Conservation (phyloP, 2,888 invertebrate genomes). For the Microctonus brassicae region DNA sequence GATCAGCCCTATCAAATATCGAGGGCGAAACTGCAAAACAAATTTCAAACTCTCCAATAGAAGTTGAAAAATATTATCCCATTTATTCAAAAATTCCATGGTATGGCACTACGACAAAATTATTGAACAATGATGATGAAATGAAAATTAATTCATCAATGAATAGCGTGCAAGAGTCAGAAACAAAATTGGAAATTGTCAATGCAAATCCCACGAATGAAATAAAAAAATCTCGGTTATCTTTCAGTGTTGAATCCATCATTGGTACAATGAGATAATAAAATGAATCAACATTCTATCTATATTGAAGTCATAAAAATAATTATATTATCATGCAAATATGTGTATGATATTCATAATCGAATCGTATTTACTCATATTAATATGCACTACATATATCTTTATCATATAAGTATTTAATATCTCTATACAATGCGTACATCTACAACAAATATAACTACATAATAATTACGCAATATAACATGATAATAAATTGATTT, state of each 20-base stretch:
- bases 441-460: conserved; percentile 30
- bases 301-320: conserved; percentile 8
- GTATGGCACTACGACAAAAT: conserved; percentile 39
- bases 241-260: conserved; percentile 67
- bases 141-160: neutral
- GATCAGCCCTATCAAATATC: conserved; percentile 40
- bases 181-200: neutral
- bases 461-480: conserved; percentile 34
- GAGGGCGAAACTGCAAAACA: conserved; percentile 49
- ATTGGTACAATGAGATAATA: conserved; percentile 56
- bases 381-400: conserved; percentile 23
- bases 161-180: neutral
- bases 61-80: conserved; percentile 43
- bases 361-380: conserved; percentile 9
- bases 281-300: neutral
- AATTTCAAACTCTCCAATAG: conserved; percentile 35
- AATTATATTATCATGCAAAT: conserved; percentile 8
- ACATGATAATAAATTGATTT: conserved; percentile 41
- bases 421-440: conserved; percentile 30
- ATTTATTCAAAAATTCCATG: conserved; percentile 51
- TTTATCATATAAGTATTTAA: neutral
- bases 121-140: neutral
- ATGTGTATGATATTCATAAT: neutral
- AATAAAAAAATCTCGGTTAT: conserved; percentile 58
- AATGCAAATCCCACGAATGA: neutral